These are phyloP conservation scores for Lomographa bimaculata DNA, from an alignment of 2,888 invertebrate genomes.

Conservation along the genomic window DNA sequence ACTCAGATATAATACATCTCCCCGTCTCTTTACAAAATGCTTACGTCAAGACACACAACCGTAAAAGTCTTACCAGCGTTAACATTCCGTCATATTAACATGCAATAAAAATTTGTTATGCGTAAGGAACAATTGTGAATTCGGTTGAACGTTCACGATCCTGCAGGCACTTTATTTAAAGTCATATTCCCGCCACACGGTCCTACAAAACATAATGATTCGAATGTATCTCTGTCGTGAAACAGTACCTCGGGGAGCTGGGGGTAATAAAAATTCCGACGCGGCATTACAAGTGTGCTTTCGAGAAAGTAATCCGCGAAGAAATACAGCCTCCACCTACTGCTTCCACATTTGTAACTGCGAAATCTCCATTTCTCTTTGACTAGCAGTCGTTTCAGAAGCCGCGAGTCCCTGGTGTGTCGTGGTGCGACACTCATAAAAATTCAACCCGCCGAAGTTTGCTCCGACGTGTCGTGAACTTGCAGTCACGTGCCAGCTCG, in stretches of 20 bases:
- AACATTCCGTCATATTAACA: conserved; percentile 29
- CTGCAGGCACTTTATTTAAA: conserved; percentile 41
- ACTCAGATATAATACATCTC: neutral
- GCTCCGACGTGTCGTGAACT: conserved; percentile 52
- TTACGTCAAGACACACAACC: conserved; percentile 12
- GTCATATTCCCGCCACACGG: conserved; percentile 47
- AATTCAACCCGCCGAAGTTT: conserved; percentile 73
- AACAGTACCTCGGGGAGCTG: conserved; percentile 68
- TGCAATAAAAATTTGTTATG: conserved; percentile 30
- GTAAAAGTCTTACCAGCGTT: conserved; percentile 23
- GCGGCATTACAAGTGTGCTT: conserved; percentile 69
- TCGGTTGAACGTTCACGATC: conserved; percentile 11
- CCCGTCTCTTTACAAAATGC: conserved; percentile 17
- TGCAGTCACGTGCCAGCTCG: conserved; percentile 37
- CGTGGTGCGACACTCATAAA: conserved; percentile 77
- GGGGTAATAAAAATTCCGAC: conserved; percentile 74
- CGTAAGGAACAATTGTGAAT: conserved; percentile 29
- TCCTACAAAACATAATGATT: conserved; percentile 66
- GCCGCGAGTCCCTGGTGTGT: conserved; percentile 74
- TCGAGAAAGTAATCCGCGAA: conserved; percentile 76
- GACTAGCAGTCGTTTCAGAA: conserved; percentile 76
- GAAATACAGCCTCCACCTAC: conserved; percentile 71
- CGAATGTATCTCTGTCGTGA: conserved; percentile 69
- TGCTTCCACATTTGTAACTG: conserved; percentile 79
- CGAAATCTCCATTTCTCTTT: conserved; percentile 81